These are phyloP conservation scores for Echinops telfairi DNA, from an alignment of 2,113 vertebrate genomes.

Conservation along the genomic window DNA sequence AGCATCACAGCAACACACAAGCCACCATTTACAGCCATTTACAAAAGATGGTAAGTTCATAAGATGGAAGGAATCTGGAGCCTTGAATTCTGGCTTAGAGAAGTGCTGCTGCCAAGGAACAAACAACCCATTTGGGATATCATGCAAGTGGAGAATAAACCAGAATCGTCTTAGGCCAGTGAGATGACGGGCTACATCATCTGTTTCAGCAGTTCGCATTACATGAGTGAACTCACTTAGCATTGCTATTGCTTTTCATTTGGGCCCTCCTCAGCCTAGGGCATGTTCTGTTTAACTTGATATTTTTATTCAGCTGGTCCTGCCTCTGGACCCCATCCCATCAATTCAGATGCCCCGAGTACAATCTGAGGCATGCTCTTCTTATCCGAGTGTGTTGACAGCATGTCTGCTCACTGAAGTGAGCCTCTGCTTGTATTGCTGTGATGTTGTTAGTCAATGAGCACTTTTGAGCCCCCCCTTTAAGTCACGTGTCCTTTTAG, in stretches of 20 bases:
- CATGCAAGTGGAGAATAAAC: not conserved
- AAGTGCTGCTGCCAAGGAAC: not conserved
- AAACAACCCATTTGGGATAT: conserved; percentile 1
- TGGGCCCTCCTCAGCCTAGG: not conserved
- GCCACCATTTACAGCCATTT: not conserved
- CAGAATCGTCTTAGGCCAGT: not conserved
- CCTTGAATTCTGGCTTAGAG: not conserved
- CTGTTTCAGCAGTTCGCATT: not conserved
- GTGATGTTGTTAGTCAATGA: not conserved
- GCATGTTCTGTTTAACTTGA: not conserved
- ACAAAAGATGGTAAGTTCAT: not conserved
- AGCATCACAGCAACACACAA: no score
- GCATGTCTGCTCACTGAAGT: not conserved
- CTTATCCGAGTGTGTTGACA: not conserved
- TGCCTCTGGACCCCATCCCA: not conserved
- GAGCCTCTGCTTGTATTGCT: conserved; percentile 8
- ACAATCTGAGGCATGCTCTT: not conserved
- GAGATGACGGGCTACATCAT: not conserved
- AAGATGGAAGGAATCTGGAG: not conserved
- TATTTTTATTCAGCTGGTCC: not conserved
- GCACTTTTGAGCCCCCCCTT: not conserved
- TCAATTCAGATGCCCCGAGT: not conserved
- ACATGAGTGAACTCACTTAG: not conserved
- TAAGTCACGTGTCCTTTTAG: conserved; percentile 54
- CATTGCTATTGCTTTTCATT: not conserved